Percentiles rank a stretch among this genome's conserved stretches.
Conservation (phyloP, 1,140 invertebrate species). For the Drosophila gunungcola region DNA sequence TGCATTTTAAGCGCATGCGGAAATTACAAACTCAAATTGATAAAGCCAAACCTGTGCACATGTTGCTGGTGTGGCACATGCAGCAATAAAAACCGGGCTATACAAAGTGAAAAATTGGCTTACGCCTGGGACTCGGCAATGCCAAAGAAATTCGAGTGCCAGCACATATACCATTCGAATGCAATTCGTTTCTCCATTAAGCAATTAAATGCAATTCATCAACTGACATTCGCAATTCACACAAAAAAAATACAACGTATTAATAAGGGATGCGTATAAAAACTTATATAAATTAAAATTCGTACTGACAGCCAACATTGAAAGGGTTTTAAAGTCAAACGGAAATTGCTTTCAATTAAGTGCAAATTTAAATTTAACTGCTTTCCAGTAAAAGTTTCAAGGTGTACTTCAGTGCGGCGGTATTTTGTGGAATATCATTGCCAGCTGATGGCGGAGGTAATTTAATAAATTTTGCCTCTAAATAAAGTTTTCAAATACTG, state of each 20-base stretch:
- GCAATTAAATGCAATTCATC: constrained; percentile 73
- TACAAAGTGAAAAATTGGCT: constrained; percentile 56
- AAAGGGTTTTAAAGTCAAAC: constrained; percentile 61
- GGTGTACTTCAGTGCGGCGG: background rate
- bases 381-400: background rate
- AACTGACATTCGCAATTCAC: constrained; percentile 71
- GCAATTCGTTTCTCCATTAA: constrained; percentile 72
- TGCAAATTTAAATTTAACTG: constrained; percentile 33
- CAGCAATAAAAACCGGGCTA: constrained; percentile 48
- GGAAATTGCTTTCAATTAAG: constrained; percentile 41
- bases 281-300: constrained; percentile 47
- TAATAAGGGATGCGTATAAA: constrained; percentile 19
- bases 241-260: constrained; percentile 11
- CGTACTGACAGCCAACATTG: constrained; percentile 59
- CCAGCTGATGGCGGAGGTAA: background rate
- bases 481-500: background rate
- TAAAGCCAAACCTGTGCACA: constrained; percentile 25
- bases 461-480: background rate
- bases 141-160: constrained; percentile 26
- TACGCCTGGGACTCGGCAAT: constrained; percentile 10
- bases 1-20: constrained; percentile 55
- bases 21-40: constrained; percentile 76
- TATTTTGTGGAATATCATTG: background rate
- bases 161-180: constrained; percentile 33
- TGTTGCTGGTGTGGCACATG: background rate